Evolutionary conservation across 2,888 invertebrate species (phyloP), one percentile per base, ranked within the genome.

Genomic region (Anaspis maculata): DNA sequence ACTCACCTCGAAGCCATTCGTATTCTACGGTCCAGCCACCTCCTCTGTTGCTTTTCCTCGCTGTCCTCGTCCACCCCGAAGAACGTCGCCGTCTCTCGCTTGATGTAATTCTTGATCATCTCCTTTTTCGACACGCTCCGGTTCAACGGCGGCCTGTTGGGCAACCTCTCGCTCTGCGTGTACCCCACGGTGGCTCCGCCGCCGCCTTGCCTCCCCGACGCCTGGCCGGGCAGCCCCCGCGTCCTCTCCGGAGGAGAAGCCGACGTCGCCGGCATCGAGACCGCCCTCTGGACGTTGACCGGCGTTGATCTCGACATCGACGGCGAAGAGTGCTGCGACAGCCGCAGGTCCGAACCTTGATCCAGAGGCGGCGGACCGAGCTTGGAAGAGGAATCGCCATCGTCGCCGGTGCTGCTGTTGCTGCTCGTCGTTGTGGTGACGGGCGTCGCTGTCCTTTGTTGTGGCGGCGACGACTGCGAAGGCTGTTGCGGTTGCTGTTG

Each of bases 11-110:
- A 78, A 48, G 85, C 83, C 68, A 85, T 76, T 51, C 87, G 69
- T 61, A 80, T 76, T 60, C 88, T 72, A 59, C 88, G 72, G 57
- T 87, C 85, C 54, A 81, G 70, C 89, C 89, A 89, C 59, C 81
- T 65, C 57, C 78, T 71, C 59, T 76, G 75, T 65, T 83, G 80
- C 55, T 78, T 74, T 51, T 76, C 74, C 61, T 85, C 84, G 49
- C 77, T 77, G 50, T 81, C 80, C 54, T 82, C 82, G 56, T 83
- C 82, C 36, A 90, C 80, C 12, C 88, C 89, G 62, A 90, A 88
- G 67, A 89, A 89, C 49, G 79, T 82, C 34, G 84, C 83, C 35
- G 87, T 83, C 61, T 86, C 85, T 48, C 78, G 73, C 59, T 78
- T 83, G 56, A 88, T 77, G 63, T 80, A 84, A 57, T 80, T 62